Conservation (phyloP, 2,888 invertebrate species). For the Mimachlamys varia region DNA sequence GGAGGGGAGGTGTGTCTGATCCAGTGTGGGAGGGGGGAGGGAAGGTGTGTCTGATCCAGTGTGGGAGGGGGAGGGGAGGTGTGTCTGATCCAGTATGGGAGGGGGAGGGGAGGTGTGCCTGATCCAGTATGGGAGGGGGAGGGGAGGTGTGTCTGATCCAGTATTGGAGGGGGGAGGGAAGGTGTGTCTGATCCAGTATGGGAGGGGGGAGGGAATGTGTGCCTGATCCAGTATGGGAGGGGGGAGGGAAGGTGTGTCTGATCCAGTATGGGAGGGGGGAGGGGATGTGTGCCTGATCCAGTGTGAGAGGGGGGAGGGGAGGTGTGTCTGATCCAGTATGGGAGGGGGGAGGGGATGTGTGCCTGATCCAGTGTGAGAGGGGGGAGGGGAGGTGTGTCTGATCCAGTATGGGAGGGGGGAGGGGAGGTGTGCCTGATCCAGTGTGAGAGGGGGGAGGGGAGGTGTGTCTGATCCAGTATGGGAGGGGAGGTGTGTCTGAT, state of each 20-base stretch:
- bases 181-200: no score
- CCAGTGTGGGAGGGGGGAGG: neutral
- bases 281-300: neutral
- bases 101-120: no score
- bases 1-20: neutral
- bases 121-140: no score
- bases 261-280: no score
- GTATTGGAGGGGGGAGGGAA: neutral
- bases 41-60: no score
- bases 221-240: neutral
- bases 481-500: no score
- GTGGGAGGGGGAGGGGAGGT: neutral
- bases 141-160: neutral
- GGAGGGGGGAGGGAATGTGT: neutral
- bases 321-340: no score
- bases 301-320: neutral
- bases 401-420: no score
- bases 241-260: no score
- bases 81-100: neutral
- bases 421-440: neutral
- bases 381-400: no score
- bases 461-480: no score
- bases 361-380: neutral
- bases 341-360: neutral
- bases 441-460: neutral